phyloP scores from a whole-genome alignment of 2,113 vertebrate genomes.

The Chaenogobius annularis region DNA sequence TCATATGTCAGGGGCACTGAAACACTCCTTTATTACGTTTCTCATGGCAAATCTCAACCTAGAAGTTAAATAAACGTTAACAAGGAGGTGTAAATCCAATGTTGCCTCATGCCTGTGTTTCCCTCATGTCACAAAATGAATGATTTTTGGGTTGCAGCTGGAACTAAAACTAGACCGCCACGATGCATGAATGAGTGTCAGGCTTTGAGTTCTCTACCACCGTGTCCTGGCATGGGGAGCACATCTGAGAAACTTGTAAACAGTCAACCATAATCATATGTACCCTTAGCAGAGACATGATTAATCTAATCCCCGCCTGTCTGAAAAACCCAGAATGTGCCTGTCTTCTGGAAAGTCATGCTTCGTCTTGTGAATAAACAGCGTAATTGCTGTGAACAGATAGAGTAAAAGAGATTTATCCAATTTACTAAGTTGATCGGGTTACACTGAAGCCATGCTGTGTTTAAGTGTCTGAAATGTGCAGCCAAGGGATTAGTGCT shows the following conservation, averaged over 20 bases:
- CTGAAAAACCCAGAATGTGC: slow-evolving; percentile 65
- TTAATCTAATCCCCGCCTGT: slow-evolving; percentile 68
- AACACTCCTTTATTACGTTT: slow-evolving; percentile 28
- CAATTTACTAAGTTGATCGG: slow-evolving; percentile 64
- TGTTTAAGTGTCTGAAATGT: slow-evolving; percentile 43
- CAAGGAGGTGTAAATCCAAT: slow-evolving; percentile 49
- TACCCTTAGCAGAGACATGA: slow-evolving; percentile 66
- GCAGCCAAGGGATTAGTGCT: slow-evolving; percentile 57
- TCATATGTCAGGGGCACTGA: slow-evolving; percentile 22
- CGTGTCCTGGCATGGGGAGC: slow-evolving; percentile 63
- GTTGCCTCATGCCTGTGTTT: slow-evolving; percentile 56
- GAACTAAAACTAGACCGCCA: slow-evolving; percentile 58
- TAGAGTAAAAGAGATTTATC: slow-evolving; percentile 58
- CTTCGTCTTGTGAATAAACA: slow-evolving; percentile 44
- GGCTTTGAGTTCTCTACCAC: slow-evolving; percentile 61
- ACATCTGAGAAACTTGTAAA: slow-evolving; percentile 74
- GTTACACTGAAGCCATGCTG: slow-evolving; percentile 64
- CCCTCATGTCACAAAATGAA: slow-evolving; percentile 48
- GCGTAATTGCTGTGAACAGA: slow-evolving; percentile 56
- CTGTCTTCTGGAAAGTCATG: slow-evolving; percentile 55
- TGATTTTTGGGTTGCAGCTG: slow-evolving; percentile 51
- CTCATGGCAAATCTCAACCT: slow-evolving; percentile 15
- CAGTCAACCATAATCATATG: slow-evolving; percentile 76
- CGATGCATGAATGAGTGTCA: slow-evolving; percentile 61
- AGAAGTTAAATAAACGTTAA: slow-evolving; percentile 55